phyloP scores from a whole-genome alignment of 2,113 vertebrate genomes.

The Mirounga angustirostris region DNA sequence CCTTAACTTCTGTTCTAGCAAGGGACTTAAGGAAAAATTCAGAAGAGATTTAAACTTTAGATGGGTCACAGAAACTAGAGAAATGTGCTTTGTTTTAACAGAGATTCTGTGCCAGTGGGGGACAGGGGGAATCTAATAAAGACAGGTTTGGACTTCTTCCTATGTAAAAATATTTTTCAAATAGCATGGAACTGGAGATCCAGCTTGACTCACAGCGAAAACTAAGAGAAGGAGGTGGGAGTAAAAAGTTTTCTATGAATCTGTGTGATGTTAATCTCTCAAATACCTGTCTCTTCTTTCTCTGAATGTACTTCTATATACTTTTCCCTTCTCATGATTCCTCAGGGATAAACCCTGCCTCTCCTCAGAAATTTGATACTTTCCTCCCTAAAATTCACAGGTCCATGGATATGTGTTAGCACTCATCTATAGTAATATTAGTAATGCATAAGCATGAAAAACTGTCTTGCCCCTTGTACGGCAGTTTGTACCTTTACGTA shows the following conservation, averaged over 20 bases:
- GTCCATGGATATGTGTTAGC: not conserved
- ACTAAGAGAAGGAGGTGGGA: not conserved
- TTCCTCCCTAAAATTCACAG: not conserved
- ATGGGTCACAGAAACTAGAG: not conserved
- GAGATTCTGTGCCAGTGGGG: not conserved
- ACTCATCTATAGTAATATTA: not conserved
- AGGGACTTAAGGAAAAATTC: constrained; percentile 12
- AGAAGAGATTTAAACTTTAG: not conserved
- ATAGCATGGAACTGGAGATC: constrained; percentile 12
- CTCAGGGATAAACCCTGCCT: not conserved
- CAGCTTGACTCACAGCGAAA: constrained; percentile 20
- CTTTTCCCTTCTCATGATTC: not conserved
- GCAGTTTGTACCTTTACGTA: not conserved
- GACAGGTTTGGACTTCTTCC: not conserved
- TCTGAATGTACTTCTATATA: not conserved
- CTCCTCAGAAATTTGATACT: constrained; percentile 13
- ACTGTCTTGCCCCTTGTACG: not conserved
- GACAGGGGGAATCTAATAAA: not conserved
- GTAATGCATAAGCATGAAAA: not conserved
- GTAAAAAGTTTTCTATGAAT: not conserved
- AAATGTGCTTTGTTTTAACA: constrained; percentile 52
- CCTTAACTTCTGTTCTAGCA: not conserved
- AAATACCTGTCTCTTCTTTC: not conserved
- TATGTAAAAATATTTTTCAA: constrained; percentile 33
- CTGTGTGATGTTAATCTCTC: not conserved